Base-by-base conservation (phyloP, 2,113 vertebrate genomes). In the Rhinoderma darwinii region DNA sequence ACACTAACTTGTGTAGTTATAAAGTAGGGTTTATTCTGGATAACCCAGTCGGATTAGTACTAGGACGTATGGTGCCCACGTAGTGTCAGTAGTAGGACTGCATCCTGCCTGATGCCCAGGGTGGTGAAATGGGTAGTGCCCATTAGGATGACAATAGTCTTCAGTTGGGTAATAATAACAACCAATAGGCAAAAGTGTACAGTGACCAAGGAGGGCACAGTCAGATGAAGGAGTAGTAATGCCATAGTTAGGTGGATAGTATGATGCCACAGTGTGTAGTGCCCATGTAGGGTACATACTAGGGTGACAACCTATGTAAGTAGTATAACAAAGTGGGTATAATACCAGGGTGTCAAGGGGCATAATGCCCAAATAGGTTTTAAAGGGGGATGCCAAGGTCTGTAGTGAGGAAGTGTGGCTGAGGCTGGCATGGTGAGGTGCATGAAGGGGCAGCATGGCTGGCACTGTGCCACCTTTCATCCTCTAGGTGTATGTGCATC, bases 401-500 rank as follows among this genome's bases (percentile, higher is more conserved):
- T 63, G 61, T 12, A 14, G 11, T 5, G n/a, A 10, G 25, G 2
- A 22, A 7, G n/a, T n/a, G n/a, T n/a, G 51, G 56, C 56, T 61
- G 56, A n/a, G 56, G 56, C 25, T 25, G 25, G 17, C 9, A 47
- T 12, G 44, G 44, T 11, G 44, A 8, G 9, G 1, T 88, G 90
- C 88, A 89, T 89, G 5, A 8, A 25, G 81, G 51, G 44, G 88
- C 80, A 86, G 90, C 84, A 89, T 83, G 84, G 89, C 89, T 88
- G 91, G 83, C 89, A 77, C 88, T 5, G 88, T 75, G 87, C n/a
- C 44, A 59, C 72, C 44, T 32, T 30, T 17, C 5, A 11, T 68
- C 44, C 0, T 70, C 56, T 84, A 18, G 44, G 72, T 88, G 44
- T 86, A 61, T 68, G 83, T 14, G 82, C 54, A 90, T 89, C 89